phyloP scores from a whole-genome alignment of 2,113 vertebrate species.

The Paramisgurnus dabryanus region DNA sequence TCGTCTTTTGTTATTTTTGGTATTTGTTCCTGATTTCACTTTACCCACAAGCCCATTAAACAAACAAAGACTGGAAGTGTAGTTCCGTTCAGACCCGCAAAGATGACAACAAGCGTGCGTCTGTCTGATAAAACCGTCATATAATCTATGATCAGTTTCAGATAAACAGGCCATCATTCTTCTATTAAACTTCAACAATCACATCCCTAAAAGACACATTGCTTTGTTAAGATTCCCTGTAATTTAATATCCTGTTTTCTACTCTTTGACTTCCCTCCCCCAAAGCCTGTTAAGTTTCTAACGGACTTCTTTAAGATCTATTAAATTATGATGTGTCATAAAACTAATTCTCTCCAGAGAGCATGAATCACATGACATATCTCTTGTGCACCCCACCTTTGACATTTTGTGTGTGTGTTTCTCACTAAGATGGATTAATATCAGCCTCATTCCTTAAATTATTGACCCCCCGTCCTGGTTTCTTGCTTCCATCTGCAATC shows the following conservation, averaged over 20 bases:
- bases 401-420: constrained; percentile 73
- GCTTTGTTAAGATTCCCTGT: constrained; percentile 74
- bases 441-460: constrained; percentile 73
- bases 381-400: constrained; percentile 66
- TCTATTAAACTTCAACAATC: constrained; percentile 66
- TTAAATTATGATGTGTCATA: constrained; percentile 76
- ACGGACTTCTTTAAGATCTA: constrained; percentile 73
- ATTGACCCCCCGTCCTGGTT: constrained; percentile 67
- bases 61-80: too few relatives aligned
- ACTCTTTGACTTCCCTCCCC: constrained; percentile 26
- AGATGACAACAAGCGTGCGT: too few relatives aligned
- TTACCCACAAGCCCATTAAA: too few relatives aligned
- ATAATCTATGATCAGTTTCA: constrained; percentile 39
- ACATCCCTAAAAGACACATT: constrained; percentile 70
- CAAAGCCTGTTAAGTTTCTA: constrained; percentile 49
- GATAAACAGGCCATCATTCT: constrained; percentile 72
- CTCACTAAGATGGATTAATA: constrained; percentile 72
- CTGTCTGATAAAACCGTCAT: neutral
- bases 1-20: too few relatives aligned
- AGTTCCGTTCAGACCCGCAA: too few relatives aligned
- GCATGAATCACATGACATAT: constrained; percentile 76
- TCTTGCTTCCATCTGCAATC: constrained; percentile 60
- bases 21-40: too few relatives aligned
- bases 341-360: constrained; percentile 68
- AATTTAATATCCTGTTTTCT: constrained; percentile 68